Evolutionary conservation across 2,113 vertebrate genomes (phyloP).

Genomic region (Serilophus lunatus): DNA sequence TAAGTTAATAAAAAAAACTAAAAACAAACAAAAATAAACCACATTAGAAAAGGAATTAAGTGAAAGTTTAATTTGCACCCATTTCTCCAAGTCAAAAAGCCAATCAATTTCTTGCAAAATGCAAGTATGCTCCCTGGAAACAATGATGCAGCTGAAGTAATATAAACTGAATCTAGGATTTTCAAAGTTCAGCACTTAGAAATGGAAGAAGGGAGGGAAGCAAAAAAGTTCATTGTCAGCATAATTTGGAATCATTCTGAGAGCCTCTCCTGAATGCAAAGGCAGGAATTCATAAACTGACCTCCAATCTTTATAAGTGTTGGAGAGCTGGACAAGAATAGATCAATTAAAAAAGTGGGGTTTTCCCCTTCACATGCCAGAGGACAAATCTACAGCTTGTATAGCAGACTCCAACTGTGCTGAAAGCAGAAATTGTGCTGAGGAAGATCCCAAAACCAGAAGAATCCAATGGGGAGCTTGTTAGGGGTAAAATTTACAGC

Average conservation of each 20-base stretch:
- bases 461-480: not conserved
- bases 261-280: not conserved
- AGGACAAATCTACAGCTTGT: not conserved
- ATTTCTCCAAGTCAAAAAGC: not conserved
- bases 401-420: not conserved
- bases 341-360: accelerated
- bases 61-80: not conserved
- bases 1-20: not conserved
- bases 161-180: not conserved
- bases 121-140: not conserved
- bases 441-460: not conserved
- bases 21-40: not conserved
- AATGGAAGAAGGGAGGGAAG: not conserved
- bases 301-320: not conserved
- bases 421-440: not conserved
- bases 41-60: not conserved
- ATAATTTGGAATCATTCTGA: not conserved
- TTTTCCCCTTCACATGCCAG: accelerated
- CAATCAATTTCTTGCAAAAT: not conserved
- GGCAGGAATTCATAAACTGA: not conserved
- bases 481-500: not conserved
- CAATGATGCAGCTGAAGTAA: not conserved
- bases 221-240: not conserved
- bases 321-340: not conserved
- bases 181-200: not conserved